Conservation (phyloP, 2,888 invertebrate species). For the Ormia ochracea region DNA sequence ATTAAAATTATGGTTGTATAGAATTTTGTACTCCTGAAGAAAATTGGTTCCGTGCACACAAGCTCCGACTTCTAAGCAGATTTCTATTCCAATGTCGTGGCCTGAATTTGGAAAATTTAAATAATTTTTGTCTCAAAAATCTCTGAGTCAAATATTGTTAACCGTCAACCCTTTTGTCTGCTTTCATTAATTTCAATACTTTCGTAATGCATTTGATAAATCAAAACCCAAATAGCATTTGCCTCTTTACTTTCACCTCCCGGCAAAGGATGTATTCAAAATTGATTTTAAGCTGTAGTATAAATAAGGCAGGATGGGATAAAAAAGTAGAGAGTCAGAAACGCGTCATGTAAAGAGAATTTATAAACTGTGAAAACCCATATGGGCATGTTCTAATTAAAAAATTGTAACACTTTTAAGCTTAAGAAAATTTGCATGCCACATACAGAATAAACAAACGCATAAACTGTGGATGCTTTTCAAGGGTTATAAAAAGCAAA, state of each 20-base stretch:
- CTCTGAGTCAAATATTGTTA: neutral
- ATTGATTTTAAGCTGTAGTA: conserved; percentile 63
- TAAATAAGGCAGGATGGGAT: conserved; percentile 64
- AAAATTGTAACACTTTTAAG: conserved; percentile 52
- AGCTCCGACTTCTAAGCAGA: no score
- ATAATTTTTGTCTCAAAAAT: neutral
- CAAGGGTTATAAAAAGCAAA: conserved; percentile 58
- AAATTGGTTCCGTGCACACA: no score
- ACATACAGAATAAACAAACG: conserved; percentile 8
- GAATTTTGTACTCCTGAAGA: no score
- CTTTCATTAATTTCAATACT: neutral
- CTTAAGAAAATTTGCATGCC: conserved; percentile 58
- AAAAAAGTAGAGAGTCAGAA: neutral
- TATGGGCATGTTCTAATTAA: conserved; percentile 55
- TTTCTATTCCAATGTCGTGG: no score
- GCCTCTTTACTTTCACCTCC: neutral
- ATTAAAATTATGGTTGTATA: no score
- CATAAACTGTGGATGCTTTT: conserved; percentile 63
- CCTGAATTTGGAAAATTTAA: neutral
- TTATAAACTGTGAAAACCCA: conserved; percentile 57
- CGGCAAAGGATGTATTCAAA: neutral
- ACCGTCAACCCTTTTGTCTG: neutral
- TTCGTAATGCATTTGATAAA: conserved; percentile 19
- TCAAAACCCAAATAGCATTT: conserved; percentile 42
- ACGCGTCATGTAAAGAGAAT: neutral